Conservation (phyloP, 2,888 invertebrate genomes). For the Morinoia aosen region DNA sequence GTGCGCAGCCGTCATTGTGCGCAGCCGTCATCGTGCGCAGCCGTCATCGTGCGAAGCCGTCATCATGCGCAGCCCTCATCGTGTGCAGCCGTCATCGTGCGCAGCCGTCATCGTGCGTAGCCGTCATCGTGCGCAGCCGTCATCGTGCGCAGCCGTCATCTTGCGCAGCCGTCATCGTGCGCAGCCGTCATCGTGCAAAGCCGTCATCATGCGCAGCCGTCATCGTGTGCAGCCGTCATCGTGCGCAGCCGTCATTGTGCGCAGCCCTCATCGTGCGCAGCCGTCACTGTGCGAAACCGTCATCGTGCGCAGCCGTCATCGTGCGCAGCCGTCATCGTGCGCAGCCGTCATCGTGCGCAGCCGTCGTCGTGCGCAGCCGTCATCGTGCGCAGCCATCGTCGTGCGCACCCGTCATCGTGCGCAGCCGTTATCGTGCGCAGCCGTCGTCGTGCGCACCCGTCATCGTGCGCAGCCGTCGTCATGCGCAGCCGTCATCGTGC, state of each 20-base stretch:
- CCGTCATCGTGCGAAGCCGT: not conserved
- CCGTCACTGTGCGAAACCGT: no score
- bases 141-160: not conserved
- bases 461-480: no score
- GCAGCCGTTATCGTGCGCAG: no score
- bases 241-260: no score
- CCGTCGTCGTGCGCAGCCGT: not conserved
- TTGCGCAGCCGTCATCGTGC: not conserved
- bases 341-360: not conserved
- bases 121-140: not conserved
- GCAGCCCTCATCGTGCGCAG: no score
- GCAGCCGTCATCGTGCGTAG: no score
- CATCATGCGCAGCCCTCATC: no score
- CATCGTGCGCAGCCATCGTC: not conserved
- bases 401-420: no score
- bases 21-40: not conserved
- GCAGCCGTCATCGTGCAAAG: not conserved
- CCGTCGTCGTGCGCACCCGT: no score
- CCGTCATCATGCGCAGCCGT: not conserved
- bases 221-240: not conserved
- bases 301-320: not conserved
- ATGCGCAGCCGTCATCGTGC: not conserved
- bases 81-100: no score
- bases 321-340: not conserved
- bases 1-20: not conserved